Evolutionary conservation across 2,113 vertebrate genomes (phyloP).

Genomic region (Fregetta grallaria): DNA sequence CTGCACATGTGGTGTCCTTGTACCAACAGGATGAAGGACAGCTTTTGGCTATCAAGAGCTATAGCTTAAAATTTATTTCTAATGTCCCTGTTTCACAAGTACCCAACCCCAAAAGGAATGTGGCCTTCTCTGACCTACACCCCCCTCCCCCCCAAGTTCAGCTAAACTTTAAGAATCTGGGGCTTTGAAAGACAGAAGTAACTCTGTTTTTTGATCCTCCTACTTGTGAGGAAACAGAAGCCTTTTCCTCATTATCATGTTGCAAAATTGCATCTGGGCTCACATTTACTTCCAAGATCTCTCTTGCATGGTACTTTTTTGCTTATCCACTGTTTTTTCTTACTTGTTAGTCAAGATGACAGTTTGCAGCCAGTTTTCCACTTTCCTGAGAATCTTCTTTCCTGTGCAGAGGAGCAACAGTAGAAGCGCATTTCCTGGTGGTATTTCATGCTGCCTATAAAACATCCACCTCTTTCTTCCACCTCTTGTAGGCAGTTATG

Average conservation of each 20-base stretch:
- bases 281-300: not conserved
- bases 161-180: not conserved
- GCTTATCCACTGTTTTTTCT: not conserved
- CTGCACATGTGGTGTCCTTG: not conserved
- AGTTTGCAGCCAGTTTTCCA: not conserved
- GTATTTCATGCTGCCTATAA: not conserved
- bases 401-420: not conserved
- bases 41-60: not conserved
- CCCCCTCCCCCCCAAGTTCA: rapidly evolving
- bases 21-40: not conserved
- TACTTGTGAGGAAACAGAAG: not conserved
- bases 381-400: not conserved
- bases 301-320: not conserved
- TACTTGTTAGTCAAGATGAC: not conserved
- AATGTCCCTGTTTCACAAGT: not conserved
- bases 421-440: not conserved
- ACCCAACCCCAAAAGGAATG: not conserved
- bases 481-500: not conserved
- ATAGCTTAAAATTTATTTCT: not conserved
- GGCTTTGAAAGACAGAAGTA: not conserved
- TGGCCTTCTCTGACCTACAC: not conserved
- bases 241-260: not conserved
- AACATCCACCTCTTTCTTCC: not conserved
- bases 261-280: not conserved
- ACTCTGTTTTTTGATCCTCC: not conserved